These are phyloP conservation scores for Meriones psammophilus DNA, from an alignment of 2,797 vertebrate genomes.

Conservation along the genomic window DNA sequence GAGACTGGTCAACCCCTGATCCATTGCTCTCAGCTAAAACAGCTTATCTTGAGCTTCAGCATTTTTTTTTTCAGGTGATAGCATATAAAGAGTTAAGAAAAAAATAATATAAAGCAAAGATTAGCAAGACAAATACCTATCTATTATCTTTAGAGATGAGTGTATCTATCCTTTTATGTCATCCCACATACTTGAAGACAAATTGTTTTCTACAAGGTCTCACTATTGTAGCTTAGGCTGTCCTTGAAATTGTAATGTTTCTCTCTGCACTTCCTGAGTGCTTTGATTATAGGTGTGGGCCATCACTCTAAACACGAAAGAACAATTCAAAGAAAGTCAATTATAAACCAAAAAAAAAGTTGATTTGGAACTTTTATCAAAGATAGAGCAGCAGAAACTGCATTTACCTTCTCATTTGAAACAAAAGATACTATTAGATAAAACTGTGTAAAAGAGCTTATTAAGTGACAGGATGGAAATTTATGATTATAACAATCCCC, in stretches of 20 bases:
- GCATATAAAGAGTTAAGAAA: conserved; percentile 16
- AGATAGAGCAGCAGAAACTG: background rate
- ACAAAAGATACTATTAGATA: background rate
- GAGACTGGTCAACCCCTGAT: background rate
- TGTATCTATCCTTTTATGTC: background rate
- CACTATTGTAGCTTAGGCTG: background rate
- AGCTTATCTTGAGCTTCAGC: conserved; percentile 47
- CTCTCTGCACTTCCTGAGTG: background rate
- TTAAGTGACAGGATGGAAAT: background rate
- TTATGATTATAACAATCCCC: background rate
- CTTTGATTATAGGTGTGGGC: background rate
- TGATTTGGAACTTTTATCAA: conserved; percentile 26
- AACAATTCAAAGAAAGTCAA: background rate
- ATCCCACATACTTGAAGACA: background rate
- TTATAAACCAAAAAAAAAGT: conserved; percentile 34
- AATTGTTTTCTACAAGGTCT: background rate
- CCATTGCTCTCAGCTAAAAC: background rate
- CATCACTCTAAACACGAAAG: background rate
- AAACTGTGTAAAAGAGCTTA: background rate
- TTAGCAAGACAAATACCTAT: conserved; percentile 23
- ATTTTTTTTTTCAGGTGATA: conserved; percentile 2
- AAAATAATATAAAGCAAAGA: conserved; percentile 41
- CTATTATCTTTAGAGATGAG: conserved; percentile 7
- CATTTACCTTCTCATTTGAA: conserved; percentile 17
- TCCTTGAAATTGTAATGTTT: background rate